These are phyloP conservation scores for Megaustenia siamemsis DNA, from an alignment of 2,888 invertebrate genomes.

Conservation along the genomic window DNA sequence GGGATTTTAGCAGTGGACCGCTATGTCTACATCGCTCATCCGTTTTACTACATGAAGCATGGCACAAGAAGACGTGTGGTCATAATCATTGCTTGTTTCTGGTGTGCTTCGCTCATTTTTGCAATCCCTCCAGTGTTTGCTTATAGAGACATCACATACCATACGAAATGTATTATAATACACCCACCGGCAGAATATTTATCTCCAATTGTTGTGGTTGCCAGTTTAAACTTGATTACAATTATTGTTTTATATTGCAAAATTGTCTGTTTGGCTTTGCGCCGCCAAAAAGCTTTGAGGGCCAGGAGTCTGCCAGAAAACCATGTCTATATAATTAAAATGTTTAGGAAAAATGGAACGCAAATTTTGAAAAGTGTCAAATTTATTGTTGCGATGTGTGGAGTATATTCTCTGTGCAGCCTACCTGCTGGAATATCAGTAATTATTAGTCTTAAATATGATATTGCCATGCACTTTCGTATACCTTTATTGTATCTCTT, in stretches of 20 bases:
- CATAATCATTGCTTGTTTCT: neutral
- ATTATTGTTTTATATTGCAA: neutral
- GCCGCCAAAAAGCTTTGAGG: neutral
- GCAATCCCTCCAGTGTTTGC: neutral
- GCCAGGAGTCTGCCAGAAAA: neutral
- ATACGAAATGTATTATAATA: slow-evolving; percentile 1
- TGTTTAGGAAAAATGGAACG: too few species aligned
- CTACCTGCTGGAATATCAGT: neutral
- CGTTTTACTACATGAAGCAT: slow-evolving; percentile 17
- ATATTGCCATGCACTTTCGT: neutral
- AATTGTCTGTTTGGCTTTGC: too few species aligned
- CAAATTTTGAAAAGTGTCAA: neutral
- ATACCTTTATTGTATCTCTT: neutral
- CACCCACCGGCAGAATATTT: neutral
- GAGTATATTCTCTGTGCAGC: neutral
- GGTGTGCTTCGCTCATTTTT: neutral
- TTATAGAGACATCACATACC: neutral
- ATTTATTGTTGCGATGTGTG: neutral
- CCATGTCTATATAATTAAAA: neutral
- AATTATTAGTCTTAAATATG: neutral
- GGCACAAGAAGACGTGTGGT: neutral
- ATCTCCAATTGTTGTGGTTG: neutral
- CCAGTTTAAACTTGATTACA: neutral
- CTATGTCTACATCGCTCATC: slow-evolving; percentile 13
- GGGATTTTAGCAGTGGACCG: slow-evolving; percentile 1